Conservation (phyloP, 2,113 vertebrate genomes). For the Oreotrochilus melanogaster region DNA sequence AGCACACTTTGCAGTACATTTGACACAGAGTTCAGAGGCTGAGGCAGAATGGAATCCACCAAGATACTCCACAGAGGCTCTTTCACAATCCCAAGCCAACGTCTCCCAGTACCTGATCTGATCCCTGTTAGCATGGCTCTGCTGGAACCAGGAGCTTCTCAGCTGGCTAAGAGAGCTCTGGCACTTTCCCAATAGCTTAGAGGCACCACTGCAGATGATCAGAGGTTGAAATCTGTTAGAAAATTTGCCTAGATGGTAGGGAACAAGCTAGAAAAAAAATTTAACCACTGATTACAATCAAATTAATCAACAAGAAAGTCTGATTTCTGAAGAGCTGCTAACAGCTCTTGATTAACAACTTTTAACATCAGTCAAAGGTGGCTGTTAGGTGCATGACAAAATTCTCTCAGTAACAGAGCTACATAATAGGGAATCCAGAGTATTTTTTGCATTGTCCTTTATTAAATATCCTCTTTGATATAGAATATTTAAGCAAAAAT, state of each 20-base stretch:
- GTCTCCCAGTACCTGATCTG: background rate
- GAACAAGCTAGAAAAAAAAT: background rate
- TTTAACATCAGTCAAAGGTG: background rate
- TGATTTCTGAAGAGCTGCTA: background rate
- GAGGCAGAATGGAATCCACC: background rate
- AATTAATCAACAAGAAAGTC: background rate
- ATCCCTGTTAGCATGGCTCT: background rate
- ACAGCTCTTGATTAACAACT: background rate
- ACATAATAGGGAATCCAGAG: fast-evolving
- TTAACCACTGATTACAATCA: background rate
- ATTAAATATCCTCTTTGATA: conserved; percentile 35
- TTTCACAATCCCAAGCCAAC: background rate
- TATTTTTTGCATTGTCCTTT: background rate
- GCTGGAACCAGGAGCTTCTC: background rate
- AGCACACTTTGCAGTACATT: background rate
- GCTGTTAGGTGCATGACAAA: background rate
- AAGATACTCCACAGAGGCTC: background rate
- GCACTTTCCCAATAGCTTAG: background rate
- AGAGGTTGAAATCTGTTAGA: background rate
- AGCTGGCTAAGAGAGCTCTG: background rate
- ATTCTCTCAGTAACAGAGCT: background rate
- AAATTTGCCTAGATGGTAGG: background rate
- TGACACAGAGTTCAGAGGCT: background rate
- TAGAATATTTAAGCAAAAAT: background rate
- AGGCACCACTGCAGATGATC: background rate